Evolutionary conservation across 1,140 invertebrate genomes (phyloP), one percentile per base, ranked within the genome.

Genomic region (Limonius californicus): DNA sequence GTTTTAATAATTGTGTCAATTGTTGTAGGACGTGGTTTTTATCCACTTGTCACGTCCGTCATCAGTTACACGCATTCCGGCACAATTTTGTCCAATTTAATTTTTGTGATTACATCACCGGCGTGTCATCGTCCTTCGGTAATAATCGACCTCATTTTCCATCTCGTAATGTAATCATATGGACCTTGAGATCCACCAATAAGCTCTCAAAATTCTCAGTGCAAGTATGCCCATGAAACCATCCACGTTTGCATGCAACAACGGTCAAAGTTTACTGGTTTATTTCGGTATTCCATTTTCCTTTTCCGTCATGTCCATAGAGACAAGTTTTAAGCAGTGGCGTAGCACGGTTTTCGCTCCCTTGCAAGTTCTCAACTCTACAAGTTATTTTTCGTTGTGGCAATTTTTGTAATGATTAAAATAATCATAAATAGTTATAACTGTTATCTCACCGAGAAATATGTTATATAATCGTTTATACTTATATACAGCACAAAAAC

Each of bases 91-190:
- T 21, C 20, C 45, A 50, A 50, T 45, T 50, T 19, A 50, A 21
- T 50, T 50, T n/a, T 45, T 18, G 6, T n/a, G 42, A 45, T 50
- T 50, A 50, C 45, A 50, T 50, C 45, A 50, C 16, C 16, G n/a
- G 8, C 16, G 16, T 50, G 45, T 19, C 45, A 50, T 50, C 45
- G 16, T 50, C 45, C 45, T 50, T 50, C 16, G 16, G 9, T 18
- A 3, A 21, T 21, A 50, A 50, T 50, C 45, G 45, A 16, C 45
- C 45, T 50, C 45, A 12, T n/a, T 50, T 50, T 50, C 8, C n/a
- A 39, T 39, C 35, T 39, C 35, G 7, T 39, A 39, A 39, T 39
- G 23, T 27, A 27, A 27, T 39, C 7, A 14, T n/a, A 50, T 21
- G n/a, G 19, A 50, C 16, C 16, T 50, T 50, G 45, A 50, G 19